A percentile compares a stretch with the other conserved stretches of the same genome.
These are phyloP conservation scores for Chrysomela aeneicollis DNA, from an alignment of 2,888 invertebrate genomes.

Conservation along the genomic window DNA sequence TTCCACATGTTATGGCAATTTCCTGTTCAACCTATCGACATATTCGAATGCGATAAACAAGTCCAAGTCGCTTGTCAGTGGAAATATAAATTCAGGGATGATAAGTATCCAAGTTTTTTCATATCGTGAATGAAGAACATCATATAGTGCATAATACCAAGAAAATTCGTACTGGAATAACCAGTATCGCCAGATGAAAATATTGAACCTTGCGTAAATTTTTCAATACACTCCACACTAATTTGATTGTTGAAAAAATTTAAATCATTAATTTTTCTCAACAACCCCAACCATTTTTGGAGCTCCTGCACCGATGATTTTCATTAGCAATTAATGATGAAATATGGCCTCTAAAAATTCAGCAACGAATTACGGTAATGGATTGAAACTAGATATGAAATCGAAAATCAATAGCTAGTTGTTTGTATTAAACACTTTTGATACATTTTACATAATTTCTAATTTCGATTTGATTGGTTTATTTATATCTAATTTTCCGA, in stretches of 20 bases:
- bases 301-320: not conserved
- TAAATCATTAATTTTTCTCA: not conserved
- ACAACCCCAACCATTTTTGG: not conserved
- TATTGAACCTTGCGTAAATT: too few species aligned
- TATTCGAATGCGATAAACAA: constrained; percentile 10
- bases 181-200: too few species aligned
- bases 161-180: too few species aligned
- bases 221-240: too few species aligned
- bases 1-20: constrained; percentile 18
- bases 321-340: not conserved
- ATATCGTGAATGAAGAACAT: too few species aligned
- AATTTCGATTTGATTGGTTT: too few species aligned
- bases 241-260: too few species aligned
- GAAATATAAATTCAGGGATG: not conserved
- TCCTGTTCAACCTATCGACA: constrained; percentile 22
- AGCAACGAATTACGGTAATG: constrained; percentile 1
- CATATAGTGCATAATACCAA: too few species aligned
- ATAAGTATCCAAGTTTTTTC: not conserved
- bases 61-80: not conserved
- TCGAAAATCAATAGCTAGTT: constrained; percentile 17
- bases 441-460: not conserved
- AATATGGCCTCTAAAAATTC: not conserved
- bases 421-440: not conserved
- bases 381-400: constrained; percentile 17
- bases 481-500: too few species aligned